These are phyloP conservation scores for Heteronetta atricapilla DNA, from an alignment of 2,113 vertebrate genomes.

Conservation along the genomic window DNA sequence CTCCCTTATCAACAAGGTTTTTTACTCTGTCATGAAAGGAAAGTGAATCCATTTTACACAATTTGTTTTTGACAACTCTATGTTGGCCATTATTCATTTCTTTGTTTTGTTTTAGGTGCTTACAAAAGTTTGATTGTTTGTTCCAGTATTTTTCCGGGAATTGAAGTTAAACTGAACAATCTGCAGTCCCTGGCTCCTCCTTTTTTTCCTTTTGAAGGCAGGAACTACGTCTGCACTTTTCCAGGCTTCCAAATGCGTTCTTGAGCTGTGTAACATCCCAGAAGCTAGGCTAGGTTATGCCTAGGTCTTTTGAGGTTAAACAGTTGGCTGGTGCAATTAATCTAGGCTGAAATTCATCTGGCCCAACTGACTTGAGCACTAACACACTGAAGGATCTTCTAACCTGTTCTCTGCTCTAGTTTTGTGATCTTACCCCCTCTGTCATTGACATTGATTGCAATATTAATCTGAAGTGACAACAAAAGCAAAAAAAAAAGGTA, in stretches of 20 bases:
- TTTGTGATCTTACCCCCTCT: not conserved
- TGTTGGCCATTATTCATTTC: conserved; percentile 35
- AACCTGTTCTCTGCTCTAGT: not conserved
- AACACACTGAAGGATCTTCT: not conserved
- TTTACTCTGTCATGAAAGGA: conserved; percentile 16
- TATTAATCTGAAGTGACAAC: not conserved
- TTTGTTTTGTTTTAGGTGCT: conserved; percentile 57
- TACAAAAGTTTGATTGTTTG: conserved; percentile 62
- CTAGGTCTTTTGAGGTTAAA: not conserved
- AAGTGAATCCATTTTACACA: conserved; percentile 5
- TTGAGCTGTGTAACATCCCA: not conserved
- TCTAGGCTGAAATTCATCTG: not conserved
- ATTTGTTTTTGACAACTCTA: conserved; percentile 28
- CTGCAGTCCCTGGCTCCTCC: conserved; percentile 57
- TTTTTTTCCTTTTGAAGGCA: conserved; percentile 62
- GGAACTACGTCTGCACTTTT: conserved; percentile 53
- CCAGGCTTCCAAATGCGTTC: conserved; percentile 10
- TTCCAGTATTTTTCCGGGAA: conserved; percentile 68
- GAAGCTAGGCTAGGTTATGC: not conserved
- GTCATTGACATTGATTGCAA: not conserved
- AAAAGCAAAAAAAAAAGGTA: not conserved
- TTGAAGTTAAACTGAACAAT: conserved; percentile 65
- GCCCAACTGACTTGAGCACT: not conserved
- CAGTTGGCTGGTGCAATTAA: not conserved
- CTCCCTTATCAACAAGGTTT: not conserved